Percentiles rank a stretch among this genome's conserved stretches.
phyloP scores from a whole-genome alignment of 2,113 vertebrate genomes.

The Erpornis zantholeuca region DNA sequence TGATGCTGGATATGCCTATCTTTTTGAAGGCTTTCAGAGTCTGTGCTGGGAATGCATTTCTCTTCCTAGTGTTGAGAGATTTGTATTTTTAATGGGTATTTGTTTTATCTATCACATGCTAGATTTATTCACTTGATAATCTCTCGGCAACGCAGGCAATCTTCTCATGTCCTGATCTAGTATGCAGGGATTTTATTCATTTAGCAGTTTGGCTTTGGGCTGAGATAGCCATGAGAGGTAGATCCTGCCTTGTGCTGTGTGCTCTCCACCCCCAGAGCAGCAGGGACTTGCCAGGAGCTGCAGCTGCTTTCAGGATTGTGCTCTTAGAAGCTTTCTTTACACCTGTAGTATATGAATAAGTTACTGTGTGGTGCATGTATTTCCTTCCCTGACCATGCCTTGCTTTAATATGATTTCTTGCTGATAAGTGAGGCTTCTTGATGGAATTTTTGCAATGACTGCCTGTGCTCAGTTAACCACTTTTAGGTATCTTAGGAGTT shows the following conservation, averaged over 20 bases:
- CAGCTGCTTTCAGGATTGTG: neutral
- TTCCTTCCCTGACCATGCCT: neutral
- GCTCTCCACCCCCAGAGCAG: neutral
- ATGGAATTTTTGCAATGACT: neutral
- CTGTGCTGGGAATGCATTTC: neutral
- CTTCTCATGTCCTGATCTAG: neutral
- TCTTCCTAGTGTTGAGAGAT: conserved; percentile 13
- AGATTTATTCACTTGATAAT: conserved; percentile 51
- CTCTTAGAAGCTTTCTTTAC: neutral
- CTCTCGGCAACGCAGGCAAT: neutral
- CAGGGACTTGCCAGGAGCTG: neutral
- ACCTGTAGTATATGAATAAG: neutral
- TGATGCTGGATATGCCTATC: neutral
- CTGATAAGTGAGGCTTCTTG: neutral
- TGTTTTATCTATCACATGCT: conserved; percentile 51
- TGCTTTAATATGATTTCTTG: neutral
- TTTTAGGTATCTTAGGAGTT: neutral
- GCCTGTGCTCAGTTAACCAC: neutral
- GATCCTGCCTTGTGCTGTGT: neutral
- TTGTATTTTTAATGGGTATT: conserved; percentile 58
- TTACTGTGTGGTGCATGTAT: neutral
- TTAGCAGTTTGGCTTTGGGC: conserved; percentile 25
- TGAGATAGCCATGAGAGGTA: neutral
- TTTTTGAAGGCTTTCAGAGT: neutral
- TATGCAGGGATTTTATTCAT: conserved; percentile 6